phyloP scores from a whole-genome alignment of 2,113 vertebrate species.

The Amphiprion ocellaris region DNA sequence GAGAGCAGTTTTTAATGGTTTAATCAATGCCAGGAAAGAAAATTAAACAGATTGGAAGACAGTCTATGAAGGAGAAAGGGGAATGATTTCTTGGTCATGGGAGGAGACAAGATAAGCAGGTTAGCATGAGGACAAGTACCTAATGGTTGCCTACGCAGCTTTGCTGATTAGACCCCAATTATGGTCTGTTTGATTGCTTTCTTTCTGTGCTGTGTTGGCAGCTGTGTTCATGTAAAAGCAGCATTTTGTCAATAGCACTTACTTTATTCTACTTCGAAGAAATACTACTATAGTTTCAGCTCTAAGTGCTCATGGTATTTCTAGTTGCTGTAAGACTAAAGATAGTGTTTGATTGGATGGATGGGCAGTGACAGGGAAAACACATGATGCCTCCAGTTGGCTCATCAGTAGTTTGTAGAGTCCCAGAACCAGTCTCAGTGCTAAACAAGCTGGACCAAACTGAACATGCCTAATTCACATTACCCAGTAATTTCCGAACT shows the following conservation, averaged over 20 bases:
- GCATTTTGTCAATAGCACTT: neutral
- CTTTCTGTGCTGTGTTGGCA: constrained; percentile 12
- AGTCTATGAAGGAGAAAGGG: no score
- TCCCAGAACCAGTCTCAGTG: constrained; percentile 28
- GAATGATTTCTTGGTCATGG: no score
- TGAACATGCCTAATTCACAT: constrained; percentile 36
- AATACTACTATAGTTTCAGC: constrained; percentile 6
- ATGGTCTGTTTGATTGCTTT: constrained; percentile 27
- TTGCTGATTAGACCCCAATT: neutral
- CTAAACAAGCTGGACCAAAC: constrained; percentile 51
- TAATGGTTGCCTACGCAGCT: no score
- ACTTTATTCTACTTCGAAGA: constrained; percentile 12
- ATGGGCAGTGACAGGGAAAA: constrained; percentile 33
- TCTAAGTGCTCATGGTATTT: neutral
- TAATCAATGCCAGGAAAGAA: no score
- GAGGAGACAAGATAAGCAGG: no score
- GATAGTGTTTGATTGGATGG: constrained; percentile 50
- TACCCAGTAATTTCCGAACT: constrained; percentile 9
- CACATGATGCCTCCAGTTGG: constrained; percentile 48
- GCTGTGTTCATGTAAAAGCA: constrained; percentile 16
- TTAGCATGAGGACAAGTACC: no score
- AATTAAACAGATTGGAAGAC: no score
- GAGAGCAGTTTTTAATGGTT: no score
- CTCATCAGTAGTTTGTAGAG: constrained; percentile 37
- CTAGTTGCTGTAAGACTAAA: constrained; percentile 14